Base-by-base conservation (phyloP, 2,888 invertebrate genomes). In the Drosophila helvetica region DNA sequence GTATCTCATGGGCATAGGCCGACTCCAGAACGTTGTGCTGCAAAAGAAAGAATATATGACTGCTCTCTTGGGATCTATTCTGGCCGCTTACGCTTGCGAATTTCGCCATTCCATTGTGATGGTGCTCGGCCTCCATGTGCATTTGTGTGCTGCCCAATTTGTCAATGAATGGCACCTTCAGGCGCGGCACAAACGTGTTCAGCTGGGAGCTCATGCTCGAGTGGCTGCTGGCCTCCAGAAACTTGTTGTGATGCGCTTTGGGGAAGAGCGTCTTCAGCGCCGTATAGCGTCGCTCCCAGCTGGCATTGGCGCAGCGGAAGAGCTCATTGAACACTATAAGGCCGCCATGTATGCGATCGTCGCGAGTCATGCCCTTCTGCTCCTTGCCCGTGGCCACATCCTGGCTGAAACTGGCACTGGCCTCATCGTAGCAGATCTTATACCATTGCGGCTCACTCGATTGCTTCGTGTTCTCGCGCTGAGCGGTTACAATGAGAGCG, bases 391-490 rank as follows among this genome's bases (percentile, higher is more conserved):
- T 88, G 1, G 91, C 79, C 17, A 96, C 96, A 83, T 96, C 96
- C 3, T 65, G 61, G 18, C 71, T 78, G 90, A 97, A 96, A 25
- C 96, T 95, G 59, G 94, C 93, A 85, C 95, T 95, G 2, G 97
- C 96, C 92, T 98, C 98, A 75, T 98, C 96, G 91, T 96, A 98
- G 89, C 98, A 98, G 84, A 97, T 96, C 90, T 96, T 96, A 91
- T 97, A 97, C 98, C 98, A 98, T 79, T 95, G 95, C 0, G 97
- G 96, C 89, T 96, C 96, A 79, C 96, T 96, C 46, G 96, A 96
- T 90, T 98, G 98, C 90, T 97, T 98, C 0, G 97, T 96, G n/a
- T 96, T 96, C 93, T 99, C 99, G 69, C 99, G 94, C 90, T 99
- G 99, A 1, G 98, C 96, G 0, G 98, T 98, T 0, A 99, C 98